Evolutionary conservation across 2,888 invertebrate genomes (phyloP).

Genomic region (Tryphoninae sp.): DNA sequence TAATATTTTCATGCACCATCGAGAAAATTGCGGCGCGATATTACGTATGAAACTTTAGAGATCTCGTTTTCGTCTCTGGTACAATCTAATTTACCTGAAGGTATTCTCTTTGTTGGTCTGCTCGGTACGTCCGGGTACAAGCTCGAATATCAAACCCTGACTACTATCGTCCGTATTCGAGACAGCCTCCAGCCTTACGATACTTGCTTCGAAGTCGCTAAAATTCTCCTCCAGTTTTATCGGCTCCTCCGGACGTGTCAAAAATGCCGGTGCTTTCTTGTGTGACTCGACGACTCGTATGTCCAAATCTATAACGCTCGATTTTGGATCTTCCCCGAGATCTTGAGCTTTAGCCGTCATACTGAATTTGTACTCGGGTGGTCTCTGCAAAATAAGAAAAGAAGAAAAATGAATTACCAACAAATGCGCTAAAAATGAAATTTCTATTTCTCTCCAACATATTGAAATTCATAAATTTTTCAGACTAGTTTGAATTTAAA

Average conservation of each 20-base stretch:
- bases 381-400: conserved; percentile 82
- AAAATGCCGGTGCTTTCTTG: conserved; percentile 91
- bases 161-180: conserved; percentile 90
- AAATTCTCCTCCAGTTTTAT: conserved; percentile 89
- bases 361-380: conserved; percentile 86
- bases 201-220: conserved; percentile 86
- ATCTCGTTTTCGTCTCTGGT: neutral
- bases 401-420: conserved; percentile 32
- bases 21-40: neutral
- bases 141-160: conserved; percentile 87
- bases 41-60: neutral
- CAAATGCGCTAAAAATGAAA: neutral
- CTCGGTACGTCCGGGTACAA: conserved; percentile 91
- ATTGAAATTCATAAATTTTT: neutral
- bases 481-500: neutral
- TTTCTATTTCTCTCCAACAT: neutral
- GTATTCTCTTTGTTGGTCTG: conserved; percentile 93
- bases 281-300: conserved; percentile 94
- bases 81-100: conserved; percentile 71
- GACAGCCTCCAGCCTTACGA: conserved; percentile 88
- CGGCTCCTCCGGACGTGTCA: conserved; percentile 84
- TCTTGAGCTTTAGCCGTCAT: conserved; percentile 91
- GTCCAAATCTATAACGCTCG: conserved; percentile 89
- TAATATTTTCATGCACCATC: neutral
- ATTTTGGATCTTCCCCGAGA: conserved; percentile 86